These are phyloP conservation scores for Pipistrellus pygmaeus DNA, from an alignment of 2,797 vertebrate genomes.

Conservation along the genomic window DNA sequence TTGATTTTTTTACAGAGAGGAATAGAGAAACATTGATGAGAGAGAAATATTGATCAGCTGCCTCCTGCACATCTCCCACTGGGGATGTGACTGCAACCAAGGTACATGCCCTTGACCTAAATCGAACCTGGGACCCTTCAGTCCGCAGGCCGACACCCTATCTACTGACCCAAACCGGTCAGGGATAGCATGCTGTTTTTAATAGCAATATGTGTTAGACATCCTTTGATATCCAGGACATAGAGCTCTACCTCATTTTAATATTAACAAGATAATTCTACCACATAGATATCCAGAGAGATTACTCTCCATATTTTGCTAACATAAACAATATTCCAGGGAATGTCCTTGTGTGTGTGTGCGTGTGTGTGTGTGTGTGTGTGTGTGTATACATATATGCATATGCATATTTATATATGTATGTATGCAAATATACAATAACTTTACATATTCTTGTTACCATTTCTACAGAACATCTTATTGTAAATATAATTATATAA, in stretches of 20 bases:
- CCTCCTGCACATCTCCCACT: too few species aligned
- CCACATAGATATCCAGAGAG: neutral
- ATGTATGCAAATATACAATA: neutral
- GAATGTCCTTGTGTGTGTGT: neutral
- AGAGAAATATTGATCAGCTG: too few species aligned
- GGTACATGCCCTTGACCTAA: too few species aligned
- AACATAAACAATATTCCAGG: neutral
- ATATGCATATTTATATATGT: neutral
- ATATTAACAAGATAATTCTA: neutral
- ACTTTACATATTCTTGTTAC: slow-evolving; percentile 26
- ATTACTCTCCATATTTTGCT: neutral
- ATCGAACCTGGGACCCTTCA: too few species aligned
- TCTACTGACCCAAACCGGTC: too few species aligned
- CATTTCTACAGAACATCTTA: slow-evolving; percentile 50
- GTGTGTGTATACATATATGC: neutral
- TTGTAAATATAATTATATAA: neutral
- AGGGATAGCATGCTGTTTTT: neutral
- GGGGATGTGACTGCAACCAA: too few species aligned
- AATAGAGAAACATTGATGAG: too few species aligned
- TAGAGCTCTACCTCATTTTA: neutral
- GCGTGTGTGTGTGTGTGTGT: neutral
- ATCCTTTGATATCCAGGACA: neutral
- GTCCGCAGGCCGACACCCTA: too few species aligned
- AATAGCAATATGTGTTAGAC: neutral
- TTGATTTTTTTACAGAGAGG: too few species aligned